Percentiles rank a stretch among this genome's conserved stretches.
These are phyloP conservation scores for Lamproptera curius DNA, from an alignment of 2,888 invertebrate genomes.

Conservation along the genomic window DNA sequence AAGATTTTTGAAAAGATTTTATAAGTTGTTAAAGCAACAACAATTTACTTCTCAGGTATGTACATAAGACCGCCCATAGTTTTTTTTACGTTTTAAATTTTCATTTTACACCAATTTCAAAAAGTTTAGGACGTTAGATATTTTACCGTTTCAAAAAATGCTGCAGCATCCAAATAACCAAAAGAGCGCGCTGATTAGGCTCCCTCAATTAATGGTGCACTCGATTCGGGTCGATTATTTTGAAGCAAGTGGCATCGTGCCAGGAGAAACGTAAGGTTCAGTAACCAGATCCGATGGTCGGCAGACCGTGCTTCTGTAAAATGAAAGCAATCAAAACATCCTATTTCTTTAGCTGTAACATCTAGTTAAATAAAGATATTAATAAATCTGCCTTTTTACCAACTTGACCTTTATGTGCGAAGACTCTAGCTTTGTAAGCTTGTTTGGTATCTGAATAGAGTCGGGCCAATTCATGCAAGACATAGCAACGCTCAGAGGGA, in stretches of 20 bases:
- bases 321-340: no score
- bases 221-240: constrained; percentile 62
- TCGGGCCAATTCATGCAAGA: constrained; percentile 60
- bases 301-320: constrained; percentile 53
- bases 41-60: no score
- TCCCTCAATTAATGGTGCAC: constrained; percentile 54
- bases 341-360: no score
- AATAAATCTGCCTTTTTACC: no score
- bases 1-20: no score
- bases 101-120: no score
- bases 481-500: constrained; percentile 56
- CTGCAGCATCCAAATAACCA: constrained; percentile 47
- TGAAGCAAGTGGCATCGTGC: constrained; percentile 62
- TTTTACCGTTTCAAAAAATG: constrained; percentile 62
- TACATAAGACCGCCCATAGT: no score
- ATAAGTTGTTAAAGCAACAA: no score
- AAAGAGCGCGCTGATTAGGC: constrained; percentile 32
- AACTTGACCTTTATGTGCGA: constrained; percentile 57
- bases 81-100: no score
- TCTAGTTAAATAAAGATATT: no score
- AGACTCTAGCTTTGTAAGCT: constrained; percentile 51
- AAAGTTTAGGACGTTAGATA: no score
- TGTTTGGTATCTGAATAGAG: constrained; percentile 57
- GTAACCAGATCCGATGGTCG: constrained; percentile 50
- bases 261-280: constrained; percentile 58